Conservation (phyloP, 2,888 invertebrate species). For the Gymnosoma rotundatum region DNA sequence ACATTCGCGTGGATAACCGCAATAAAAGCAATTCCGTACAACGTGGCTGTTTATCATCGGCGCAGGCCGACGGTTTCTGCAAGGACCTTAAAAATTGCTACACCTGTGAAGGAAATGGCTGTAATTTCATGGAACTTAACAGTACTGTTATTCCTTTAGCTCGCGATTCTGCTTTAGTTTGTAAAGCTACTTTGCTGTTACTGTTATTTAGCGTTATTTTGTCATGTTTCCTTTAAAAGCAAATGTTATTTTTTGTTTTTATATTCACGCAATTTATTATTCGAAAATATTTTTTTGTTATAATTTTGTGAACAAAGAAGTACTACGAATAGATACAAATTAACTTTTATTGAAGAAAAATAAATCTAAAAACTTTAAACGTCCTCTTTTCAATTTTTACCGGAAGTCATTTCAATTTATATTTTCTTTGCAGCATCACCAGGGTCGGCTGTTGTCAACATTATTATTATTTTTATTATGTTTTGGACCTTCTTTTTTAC, state of each 20-base stretch:
- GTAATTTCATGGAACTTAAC: conserved; percentile 76
- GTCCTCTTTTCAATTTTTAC: conserved; percentile 30
- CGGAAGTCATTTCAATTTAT: conserved; percentile 57
- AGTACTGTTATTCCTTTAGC: conserved; percentile 76
- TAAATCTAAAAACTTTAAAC: conserved; percentile 31
- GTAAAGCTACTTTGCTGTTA: conserved; percentile 72
- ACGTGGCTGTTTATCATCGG: conserved; percentile 79
- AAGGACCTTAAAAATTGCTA: conserved; percentile 75
- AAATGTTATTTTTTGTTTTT: not conserved
- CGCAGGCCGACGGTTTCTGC: conserved; percentile 76
- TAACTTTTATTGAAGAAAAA: conserved; percentile 45
- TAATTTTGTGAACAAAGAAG: conserved; percentile 10
- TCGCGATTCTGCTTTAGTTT: conserved; percentile 74
- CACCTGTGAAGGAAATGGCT: conserved; percentile 79
- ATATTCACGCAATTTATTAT: conserved; percentile 10
- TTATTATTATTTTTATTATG: conserved; percentile 31
- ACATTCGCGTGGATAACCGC: conserved; percentile 76
- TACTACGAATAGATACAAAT: not conserved
- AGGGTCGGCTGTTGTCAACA: conserved; percentile 26
- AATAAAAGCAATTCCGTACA: conserved; percentile 75
- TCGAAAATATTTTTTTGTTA: conserved; percentile 17
- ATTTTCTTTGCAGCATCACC: conserved; percentile 52
- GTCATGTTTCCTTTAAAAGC: conserved; percentile 46
- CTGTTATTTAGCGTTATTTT: conserved; percentile 67
- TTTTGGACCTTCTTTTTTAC: conserved; percentile 60